phyloP scores from a whole-genome alignment of 2,888 invertebrate species.

The Pseudoips prasinana region DNA sequence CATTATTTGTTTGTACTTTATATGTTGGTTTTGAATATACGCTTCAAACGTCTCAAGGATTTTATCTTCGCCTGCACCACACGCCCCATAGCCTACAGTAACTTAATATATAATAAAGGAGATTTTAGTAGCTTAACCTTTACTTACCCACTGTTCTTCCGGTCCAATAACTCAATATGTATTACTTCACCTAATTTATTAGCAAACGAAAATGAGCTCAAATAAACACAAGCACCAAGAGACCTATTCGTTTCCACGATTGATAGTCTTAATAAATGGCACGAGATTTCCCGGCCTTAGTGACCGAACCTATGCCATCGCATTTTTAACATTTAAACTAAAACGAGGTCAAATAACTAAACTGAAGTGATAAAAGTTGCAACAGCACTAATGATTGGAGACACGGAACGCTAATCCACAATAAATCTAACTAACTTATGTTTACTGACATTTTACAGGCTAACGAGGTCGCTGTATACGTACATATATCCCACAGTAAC shows the following conservation, averaged over 20 bases:
- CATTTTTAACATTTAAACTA: slow-evolving; percentile 46
- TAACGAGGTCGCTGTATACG: slow-evolving; percentile 23
- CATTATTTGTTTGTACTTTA: no score
- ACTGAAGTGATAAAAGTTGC: slow-evolving; percentile 57
- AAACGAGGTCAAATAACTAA: slow-evolving; percentile 42
- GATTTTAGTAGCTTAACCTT: no score
- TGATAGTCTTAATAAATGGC: slow-evolving; percentile 52
- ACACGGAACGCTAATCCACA: slow-evolving; percentile 52
- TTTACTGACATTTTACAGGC: slow-evolving; percentile 31
- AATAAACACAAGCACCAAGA: slow-evolving; percentile 20
- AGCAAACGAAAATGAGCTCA: slow-evolving; percentile 1
- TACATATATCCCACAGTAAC: neutral
- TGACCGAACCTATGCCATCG: slow-evolving; percentile 34
- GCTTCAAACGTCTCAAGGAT: no score
- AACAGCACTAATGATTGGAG: slow-evolving; percentile 46
- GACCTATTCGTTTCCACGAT: slow-evolving; percentile 46
- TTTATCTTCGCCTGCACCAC: no score
- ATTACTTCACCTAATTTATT: neutral
- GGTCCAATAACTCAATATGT: no score
- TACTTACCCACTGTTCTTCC: no score
- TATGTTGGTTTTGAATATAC: no score
- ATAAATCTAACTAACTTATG: slow-evolving; percentile 30
- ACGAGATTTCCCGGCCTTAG: slow-evolving; percentile 31
- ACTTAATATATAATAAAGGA: no score
- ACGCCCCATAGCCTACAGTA: no score